phyloP scores from a whole-genome alignment of 2,797 vertebrate species.

The Tangara arthus region DNA sequence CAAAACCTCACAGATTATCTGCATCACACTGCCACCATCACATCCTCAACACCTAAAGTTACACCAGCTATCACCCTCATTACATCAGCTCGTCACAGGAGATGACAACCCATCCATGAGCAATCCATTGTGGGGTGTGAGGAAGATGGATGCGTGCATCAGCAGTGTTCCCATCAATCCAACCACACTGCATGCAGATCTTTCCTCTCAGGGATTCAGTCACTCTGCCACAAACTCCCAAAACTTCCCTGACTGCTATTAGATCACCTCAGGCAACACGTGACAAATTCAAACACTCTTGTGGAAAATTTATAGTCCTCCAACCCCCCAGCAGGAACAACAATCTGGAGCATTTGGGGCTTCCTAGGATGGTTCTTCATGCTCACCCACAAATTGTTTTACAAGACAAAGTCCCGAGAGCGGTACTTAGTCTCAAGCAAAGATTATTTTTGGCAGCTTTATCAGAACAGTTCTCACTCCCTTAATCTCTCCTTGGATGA shows the following conservation, averaged over 20 bases:
- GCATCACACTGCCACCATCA: background rate
- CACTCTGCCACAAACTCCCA: background rate
- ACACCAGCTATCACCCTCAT: background rate
- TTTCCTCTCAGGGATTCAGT: background rate
- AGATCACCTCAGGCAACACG: background rate
- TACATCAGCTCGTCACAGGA: background rate
- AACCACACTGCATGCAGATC: fast-evolving
- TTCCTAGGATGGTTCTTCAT: background rate
- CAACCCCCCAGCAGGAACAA: background rate
- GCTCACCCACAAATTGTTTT: background rate
- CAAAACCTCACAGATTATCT: background rate
- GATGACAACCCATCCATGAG: background rate
- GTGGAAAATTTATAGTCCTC: background rate
- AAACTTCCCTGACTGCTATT: background rate
- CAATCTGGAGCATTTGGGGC: background rate
- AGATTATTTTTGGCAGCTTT: conserved; percentile 37
- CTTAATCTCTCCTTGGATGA: conserved; percentile 1
- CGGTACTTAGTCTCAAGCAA: background rate
- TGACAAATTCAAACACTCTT: background rate
- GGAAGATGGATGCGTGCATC: background rate
- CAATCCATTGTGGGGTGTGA: background rate
- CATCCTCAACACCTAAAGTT: background rate
- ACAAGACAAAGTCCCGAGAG: background rate
- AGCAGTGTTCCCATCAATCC: background rate
- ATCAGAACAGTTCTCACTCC: conserved; percentile 7